These are phyloP conservation scores for Chironomus striatipennis DNA, from an alignment of 1,140 invertebrate genomes.

Conservation along the genomic window DNA sequence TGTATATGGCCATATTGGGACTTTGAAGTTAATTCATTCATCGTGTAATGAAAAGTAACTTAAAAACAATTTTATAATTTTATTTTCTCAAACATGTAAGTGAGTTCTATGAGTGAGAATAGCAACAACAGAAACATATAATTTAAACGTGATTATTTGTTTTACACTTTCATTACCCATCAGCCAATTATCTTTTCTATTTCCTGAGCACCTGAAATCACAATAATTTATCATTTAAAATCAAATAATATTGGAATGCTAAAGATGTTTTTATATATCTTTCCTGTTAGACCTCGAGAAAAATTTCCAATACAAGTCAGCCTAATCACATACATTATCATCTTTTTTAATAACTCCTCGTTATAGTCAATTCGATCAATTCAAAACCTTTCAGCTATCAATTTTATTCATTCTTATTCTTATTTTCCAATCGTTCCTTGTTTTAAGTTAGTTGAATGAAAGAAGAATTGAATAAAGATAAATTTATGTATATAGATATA, in stretches of 20 bases:
- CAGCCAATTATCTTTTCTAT: constrained; percentile 13
- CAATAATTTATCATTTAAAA: neutral
- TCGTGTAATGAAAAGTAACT: no score
- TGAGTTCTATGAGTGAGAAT: neutral
- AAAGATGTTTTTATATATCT: no score
- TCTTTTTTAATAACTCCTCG: constrained; percentile 3
- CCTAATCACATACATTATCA: constrained; percentile 5
- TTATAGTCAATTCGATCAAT: constrained; percentile 14
- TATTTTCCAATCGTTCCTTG: neutral
- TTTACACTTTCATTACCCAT: constrained; percentile 20
- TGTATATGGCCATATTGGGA: neutral
- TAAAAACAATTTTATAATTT: no score
- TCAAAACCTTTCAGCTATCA: constrained; percentile 12
- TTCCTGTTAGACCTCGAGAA: neutral
- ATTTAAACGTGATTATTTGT: constrained; percentile 21
- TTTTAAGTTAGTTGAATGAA: no score
- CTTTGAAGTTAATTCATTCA: neutral
- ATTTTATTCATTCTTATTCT: neutral
- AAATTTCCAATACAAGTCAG: neutral
- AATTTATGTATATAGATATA: no score
- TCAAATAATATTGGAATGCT: neutral
- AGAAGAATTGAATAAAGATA: no score
- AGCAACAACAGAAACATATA: neutral
- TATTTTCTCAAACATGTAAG: no score
- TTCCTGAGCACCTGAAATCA: neutral